Conservation (phyloP, 2,888 invertebrate species). For the Idaea dimidiata region DNA sequence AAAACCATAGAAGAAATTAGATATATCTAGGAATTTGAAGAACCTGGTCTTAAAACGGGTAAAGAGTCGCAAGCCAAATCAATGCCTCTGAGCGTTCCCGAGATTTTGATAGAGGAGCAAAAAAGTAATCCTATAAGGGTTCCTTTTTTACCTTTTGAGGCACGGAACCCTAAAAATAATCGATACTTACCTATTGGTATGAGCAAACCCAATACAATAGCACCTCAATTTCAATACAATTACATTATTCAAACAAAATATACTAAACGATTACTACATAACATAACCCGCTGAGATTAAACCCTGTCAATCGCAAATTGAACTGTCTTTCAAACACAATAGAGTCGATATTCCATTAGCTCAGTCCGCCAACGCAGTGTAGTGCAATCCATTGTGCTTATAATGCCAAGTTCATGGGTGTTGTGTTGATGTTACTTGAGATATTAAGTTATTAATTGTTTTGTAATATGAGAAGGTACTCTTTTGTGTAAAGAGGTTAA, state of each 20-base stretch:
- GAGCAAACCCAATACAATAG: not conserved
- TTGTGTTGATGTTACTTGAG: not conserved
- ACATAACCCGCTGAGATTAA: not conserved
- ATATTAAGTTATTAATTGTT: not conserved
- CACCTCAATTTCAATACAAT: not conserved
- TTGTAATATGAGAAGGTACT: not conserved
- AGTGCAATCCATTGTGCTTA: not conserved
- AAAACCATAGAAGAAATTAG: too few species aligned
- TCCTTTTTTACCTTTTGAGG: too few species aligned
- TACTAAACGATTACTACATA: not conserved
- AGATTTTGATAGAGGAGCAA: too few species aligned
- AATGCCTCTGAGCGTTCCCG: too few species aligned
- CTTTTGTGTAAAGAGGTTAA: too few species aligned
- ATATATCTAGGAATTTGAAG: too few species aligned
- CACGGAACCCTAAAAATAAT: not conserved
- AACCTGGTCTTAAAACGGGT: too few species aligned
- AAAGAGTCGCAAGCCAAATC: too few species aligned
- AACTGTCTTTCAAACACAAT: not conserved
- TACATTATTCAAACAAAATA: not conserved
- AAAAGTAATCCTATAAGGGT: too few species aligned
- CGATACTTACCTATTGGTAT: not conserved
- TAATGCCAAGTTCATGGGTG: constrained; percentile 5
- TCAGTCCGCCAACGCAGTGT: not conserved
- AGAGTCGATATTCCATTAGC: too few species aligned
- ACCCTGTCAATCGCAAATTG: not conserved